These are phyloP conservation scores for Cerastis rubricosa DNA, from an alignment of 2,888 invertebrate genomes.

Conservation along the genomic window DNA sequence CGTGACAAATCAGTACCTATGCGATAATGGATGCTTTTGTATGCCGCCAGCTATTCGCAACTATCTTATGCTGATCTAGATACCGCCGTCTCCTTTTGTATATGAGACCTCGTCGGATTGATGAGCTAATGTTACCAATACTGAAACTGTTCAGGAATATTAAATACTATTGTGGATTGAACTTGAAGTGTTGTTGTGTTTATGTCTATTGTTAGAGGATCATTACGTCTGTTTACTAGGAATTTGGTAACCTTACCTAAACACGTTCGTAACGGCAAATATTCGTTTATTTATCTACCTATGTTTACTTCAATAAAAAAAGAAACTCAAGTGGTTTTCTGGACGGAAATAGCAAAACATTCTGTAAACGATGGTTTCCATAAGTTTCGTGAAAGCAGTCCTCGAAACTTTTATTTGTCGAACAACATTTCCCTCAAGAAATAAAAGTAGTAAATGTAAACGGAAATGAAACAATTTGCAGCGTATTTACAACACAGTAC, in stretches of 20 bases:
- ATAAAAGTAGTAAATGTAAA: constrained; percentile 23
- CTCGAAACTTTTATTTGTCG: constrained; percentile 44
- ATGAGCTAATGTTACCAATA: constrained; percentile 31
- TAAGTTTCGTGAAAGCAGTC: constrained; percentile 39
- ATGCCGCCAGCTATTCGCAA: constrained; percentile 51
- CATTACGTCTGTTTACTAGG: constrained; percentile 3
- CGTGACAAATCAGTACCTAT: constrained; percentile 85
- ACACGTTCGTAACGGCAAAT: not conserved
- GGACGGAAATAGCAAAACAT: constrained; percentile 44
- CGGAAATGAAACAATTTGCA: constrained; percentile 28
- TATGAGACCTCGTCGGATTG: constrained; percentile 17
- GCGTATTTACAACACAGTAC: constrained; percentile 25
- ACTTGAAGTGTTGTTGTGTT: constrained; percentile 11
- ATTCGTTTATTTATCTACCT: not conserved
- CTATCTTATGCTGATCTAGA: constrained; percentile 45
- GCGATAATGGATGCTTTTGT: constrained; percentile 67
- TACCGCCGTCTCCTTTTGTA: constrained; percentile 33
- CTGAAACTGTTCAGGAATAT: constrained; percentile 15
- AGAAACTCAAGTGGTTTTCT: constrained; percentile 17
- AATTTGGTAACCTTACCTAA: not conserved
- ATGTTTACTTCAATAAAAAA: constrained; percentile 16
- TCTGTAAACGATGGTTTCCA: constrained; percentile 31
- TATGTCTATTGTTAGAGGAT: not conserved
- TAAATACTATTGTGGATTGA: constrained; percentile 1
- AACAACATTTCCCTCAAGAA: constrained; percentile 25